Evolutionary conservation across 2,888 invertebrate genomes (phyloP).

Genomic region (Cheilosia soror): DNA sequence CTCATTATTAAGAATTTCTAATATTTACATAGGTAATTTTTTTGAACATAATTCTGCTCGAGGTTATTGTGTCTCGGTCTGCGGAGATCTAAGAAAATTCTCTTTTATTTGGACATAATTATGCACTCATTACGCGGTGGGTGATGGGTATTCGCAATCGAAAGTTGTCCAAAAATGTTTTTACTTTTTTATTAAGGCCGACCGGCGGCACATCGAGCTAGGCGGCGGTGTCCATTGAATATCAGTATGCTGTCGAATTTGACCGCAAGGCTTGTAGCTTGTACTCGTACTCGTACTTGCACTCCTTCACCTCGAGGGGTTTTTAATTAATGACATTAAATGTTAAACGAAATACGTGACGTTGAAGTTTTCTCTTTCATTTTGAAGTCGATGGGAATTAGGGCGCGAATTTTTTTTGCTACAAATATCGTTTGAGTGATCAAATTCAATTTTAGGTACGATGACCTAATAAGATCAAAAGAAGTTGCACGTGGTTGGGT

Average conservation of each 20-base stretch:
- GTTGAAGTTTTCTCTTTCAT: slow-evolving; percentile 23
- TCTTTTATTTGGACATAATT: slow-evolving; percentile 32
- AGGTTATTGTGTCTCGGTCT: slow-evolving; percentile 7
- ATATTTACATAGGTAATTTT: background rate
- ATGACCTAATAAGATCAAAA: too few species aligned
- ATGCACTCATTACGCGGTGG: slow-evolving; percentile 22
- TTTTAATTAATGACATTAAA: slow-evolving; percentile 23
- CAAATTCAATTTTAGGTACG: too few species aligned
- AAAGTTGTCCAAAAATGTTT: slow-evolving; percentile 10
- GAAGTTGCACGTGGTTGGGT: too few species aligned
- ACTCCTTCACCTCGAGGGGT: slow-evolving; percentile 20
- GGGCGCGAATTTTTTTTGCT: background rate
- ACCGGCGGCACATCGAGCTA: background rate
- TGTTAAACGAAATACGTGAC: slow-evolving; percentile 2
- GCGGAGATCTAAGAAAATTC: background rate
- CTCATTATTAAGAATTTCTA: slow-evolving; percentile 29
- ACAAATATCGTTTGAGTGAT: background rate
- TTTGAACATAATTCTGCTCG: background rate
- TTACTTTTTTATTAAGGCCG: background rate
- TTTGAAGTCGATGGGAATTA: slow-evolving; percentile 1
- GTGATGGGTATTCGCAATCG: slow-evolving; percentile 1
- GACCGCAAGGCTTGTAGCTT: background rate
- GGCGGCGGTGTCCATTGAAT: background rate
- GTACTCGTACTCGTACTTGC: background rate
- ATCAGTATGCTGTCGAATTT: background rate